phyloP scores from a whole-genome alignment of 2,113 vertebrate genomes.

The Gallinago jamesoni region DNA sequence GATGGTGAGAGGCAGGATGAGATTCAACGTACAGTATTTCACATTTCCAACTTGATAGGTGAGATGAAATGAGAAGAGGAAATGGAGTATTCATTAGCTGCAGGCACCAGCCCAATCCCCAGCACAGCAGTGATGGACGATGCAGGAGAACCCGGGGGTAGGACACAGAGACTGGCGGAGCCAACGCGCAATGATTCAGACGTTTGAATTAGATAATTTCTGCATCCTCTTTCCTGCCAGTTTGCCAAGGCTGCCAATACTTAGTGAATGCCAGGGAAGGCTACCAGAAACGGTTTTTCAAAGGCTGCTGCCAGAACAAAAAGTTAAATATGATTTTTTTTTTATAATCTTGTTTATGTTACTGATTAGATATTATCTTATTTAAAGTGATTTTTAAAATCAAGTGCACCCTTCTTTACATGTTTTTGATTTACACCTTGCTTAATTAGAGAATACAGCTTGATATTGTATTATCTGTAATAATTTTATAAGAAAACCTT shows the following conservation, averaged over 20 bases:
- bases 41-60: neutral
- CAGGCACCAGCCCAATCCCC: slow-evolving; percentile 11
- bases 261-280: neutral
- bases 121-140: neutral
- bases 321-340: neutral
- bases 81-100: neutral
- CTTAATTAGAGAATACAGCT: neutral
- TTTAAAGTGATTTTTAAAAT: neutral
- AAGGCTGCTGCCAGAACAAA: slow-evolving; percentile 4
- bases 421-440: neutral
- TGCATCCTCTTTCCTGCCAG: slow-evolving; percentile 5
- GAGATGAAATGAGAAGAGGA: neutral
- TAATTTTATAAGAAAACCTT: neutral
- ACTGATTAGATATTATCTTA: neutral
- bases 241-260: slow-evolving; percentile 45
- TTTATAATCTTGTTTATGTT: neutral
- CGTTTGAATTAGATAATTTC: neutral
- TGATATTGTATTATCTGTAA: neutral
- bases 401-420: neutral
- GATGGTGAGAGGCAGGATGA: neutral
- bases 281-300: slow-evolving; percentile 3
- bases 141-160: neutral
- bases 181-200: neutral
- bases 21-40: neutral
- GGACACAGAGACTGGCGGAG: neutral